phyloP scores from a whole-genome alignment of 2,113 vertebrate genomes.

The Psilopogon haemacephalus region DNA sequence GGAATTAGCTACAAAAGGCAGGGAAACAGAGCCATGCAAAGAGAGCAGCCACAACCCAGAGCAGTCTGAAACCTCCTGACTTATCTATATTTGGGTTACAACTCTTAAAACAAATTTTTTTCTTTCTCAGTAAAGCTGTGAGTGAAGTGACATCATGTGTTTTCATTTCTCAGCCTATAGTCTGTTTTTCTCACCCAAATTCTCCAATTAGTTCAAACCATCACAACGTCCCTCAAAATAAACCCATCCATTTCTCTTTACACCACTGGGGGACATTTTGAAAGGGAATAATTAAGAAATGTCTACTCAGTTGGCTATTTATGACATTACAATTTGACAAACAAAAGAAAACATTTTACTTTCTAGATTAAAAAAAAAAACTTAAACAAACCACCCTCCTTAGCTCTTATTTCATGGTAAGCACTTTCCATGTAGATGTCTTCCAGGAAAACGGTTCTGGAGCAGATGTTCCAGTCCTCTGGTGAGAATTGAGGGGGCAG shows the following conservation, averaged over 20 bases:
- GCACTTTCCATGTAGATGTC: neutral
- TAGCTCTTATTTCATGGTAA: neutral
- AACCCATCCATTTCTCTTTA: conserved; percentile 83
- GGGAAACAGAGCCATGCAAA: no score
- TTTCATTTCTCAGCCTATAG: no score
- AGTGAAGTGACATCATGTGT: no score
- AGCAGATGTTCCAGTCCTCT: neutral
- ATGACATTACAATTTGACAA: neutral
- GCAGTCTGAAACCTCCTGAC: no score
- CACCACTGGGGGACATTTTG: conserved; percentile 78
- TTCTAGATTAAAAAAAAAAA: neutral
- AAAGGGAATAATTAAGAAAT: conserved; percentile 84
- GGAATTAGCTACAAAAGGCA: no score
- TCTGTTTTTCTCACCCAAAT: no score
- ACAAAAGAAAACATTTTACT: neutral
- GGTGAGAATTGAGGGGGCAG: neutral
- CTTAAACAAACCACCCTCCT: neutral
- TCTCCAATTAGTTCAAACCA: no score
- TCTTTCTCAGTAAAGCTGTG: no score
- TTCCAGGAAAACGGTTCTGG: neutral
- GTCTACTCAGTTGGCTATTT: conserved; percentile 42
- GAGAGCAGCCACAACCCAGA: no score
- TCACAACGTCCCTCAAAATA: conserved; percentile 43
- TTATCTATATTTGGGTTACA: no score
- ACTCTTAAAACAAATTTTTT: no score